Percentiles rank a stretch among this genome's conserved stretches.
Evolutionary conservation across 64 coral and sea anemone species (phyloP).

Genomic region (Anthopleura sola): DNA sequence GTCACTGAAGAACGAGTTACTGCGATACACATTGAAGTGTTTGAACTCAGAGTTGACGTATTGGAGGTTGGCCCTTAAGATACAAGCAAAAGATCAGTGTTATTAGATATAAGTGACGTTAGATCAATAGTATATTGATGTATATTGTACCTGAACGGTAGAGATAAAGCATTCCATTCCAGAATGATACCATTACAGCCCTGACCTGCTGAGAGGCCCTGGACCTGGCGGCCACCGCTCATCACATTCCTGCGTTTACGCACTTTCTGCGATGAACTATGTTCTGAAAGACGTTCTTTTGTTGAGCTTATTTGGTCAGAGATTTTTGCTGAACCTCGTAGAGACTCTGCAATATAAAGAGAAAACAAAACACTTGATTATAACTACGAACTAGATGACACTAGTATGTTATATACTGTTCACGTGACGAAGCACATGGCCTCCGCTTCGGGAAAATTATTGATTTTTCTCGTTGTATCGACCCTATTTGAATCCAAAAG

Average conservation of each 20-base stretch:
- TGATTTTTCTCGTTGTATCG: too few relatives aligned
- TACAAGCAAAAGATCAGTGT: neutral
- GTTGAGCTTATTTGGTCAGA: neutral
- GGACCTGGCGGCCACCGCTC: neutral
- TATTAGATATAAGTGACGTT: too few relatives aligned
- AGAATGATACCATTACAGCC: conserved; percentile 46
- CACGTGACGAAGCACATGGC: neutral
- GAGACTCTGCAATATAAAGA: neutral
- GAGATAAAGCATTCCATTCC: conserved; percentile 6
- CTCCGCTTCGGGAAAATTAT: neutral
- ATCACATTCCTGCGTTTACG: neutral
- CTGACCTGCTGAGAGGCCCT: conserved; percentile 49
- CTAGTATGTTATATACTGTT: too few relatives aligned
- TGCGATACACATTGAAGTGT: conserved; percentile 83
- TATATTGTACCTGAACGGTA: conserved; percentile 28
- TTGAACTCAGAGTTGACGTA: conserved; percentile 60
- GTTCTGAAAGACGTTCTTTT: neutral
- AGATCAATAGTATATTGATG: too few relatives aligned
- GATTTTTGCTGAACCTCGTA: neutral
- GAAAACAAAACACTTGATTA: too few relatives aligned
- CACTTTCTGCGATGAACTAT: neutral
- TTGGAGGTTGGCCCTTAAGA: neutral
- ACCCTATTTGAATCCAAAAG: too few relatives aligned
- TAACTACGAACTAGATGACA: too few relatives aligned
- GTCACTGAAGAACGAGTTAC: conserved; percentile 39